Conservation (phyloP, 2,113 vertebrate species). For the Periophthalmus modestus region DNA sequence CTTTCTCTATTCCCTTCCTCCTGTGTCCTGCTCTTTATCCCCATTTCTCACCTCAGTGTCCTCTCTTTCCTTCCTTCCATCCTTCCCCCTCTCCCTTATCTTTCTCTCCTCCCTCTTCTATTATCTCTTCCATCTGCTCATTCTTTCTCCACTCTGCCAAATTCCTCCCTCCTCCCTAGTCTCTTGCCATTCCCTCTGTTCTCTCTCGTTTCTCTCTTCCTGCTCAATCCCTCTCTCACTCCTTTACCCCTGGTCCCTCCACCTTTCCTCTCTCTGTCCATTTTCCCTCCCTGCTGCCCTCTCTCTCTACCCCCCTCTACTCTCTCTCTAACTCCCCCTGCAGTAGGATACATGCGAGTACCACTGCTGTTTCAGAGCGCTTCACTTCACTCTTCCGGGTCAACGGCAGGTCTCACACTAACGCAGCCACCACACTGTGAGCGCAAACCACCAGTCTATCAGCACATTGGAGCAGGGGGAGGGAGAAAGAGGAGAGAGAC, state of each 20-base stretch:
- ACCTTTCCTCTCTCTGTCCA: neutral
- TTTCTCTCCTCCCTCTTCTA: no score
- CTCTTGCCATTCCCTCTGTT: neutral
- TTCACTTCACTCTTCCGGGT: slow-evolving; percentile 56
- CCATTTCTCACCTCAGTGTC: no score
- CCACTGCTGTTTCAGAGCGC: slow-evolving; percentile 26
- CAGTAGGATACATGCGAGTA: neutral
- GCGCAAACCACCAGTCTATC: slow-evolving; percentile 24
- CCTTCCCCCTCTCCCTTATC: neutral
- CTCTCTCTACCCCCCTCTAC: no score
- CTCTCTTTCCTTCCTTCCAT: no score
- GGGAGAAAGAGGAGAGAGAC: neutral
- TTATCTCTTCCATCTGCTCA: neutral
- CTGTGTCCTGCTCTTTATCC: no score
- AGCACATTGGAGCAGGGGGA: slow-evolving; percentile 2
- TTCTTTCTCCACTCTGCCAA: neutral
- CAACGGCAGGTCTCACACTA: slow-evolving; percentile 48
- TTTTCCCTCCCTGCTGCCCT: neutral
- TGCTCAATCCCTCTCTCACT: no score
- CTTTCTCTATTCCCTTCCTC: no score
- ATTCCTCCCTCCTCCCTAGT: no score
- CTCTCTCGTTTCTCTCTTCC: neutral
- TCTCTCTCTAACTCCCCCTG: neutral
- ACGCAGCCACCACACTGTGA: slow-evolving; percentile 31
- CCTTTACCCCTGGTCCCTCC: neutral